Evolutionary conservation across 1,140 invertebrate species (phyloP).

Genomic region (Archivesica marissinica): DNA sequence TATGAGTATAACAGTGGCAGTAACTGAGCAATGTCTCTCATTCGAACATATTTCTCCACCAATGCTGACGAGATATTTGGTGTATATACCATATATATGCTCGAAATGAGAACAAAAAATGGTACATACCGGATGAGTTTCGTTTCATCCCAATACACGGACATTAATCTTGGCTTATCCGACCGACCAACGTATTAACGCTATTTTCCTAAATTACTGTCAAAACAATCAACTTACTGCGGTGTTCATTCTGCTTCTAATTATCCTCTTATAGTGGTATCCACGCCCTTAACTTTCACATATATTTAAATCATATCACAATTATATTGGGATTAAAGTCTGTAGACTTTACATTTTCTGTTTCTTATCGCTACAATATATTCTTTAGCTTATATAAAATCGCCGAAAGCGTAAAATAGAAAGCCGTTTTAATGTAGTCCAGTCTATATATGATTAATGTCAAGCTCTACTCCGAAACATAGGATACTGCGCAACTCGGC

Average conservation of each 20-base stretch:
- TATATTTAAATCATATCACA: neutral
- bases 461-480: neutral
- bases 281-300: neutral
- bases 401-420: neutral
- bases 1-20: too few species aligned
- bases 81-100: too few species aligned
- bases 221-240: neutral
- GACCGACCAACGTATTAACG: too few species aligned
- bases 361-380: neutral
- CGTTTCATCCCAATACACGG: too few species aligned
- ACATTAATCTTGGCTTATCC: too few species aligned
- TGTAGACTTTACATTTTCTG: neutral
- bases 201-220: too few species aligned
- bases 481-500: constrained; percentile 4
- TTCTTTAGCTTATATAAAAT: neutral
- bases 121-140: too few species aligned
- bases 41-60: too few species aligned
- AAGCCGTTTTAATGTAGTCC: neutral
- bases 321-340: neutral
- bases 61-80: too few species aligned
- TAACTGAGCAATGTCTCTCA: too few species aligned
- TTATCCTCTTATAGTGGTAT: neutral
- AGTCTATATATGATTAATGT: neutral
- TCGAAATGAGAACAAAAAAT: too few species aligned
- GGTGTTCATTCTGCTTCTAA: neutral